phyloP scores from a whole-genome alignment of 2,113 vertebrate genomes.

The Acrocephalus kingi region DNA sequence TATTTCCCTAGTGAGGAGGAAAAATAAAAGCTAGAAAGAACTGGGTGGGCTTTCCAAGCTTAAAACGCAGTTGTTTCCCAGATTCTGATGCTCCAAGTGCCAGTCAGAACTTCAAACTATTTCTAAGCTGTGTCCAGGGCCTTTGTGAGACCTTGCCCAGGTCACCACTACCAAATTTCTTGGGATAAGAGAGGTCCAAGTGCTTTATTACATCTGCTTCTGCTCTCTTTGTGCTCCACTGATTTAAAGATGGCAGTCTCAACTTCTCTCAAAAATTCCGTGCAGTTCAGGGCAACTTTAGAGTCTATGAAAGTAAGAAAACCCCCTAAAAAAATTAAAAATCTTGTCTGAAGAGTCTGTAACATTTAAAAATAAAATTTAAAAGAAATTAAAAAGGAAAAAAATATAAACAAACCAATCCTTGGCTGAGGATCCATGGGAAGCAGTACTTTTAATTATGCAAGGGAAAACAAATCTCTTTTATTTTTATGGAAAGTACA shows the following conservation, averaged over 20 bases:
- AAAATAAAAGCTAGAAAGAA: background rate
- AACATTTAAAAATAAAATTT: background rate
- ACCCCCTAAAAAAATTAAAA: background rate
- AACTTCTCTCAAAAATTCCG: background rate
- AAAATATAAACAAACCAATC: background rate
- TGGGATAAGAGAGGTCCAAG: background rate
- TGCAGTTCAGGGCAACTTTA: background rate
- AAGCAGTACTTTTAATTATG: background rate
- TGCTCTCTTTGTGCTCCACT: background rate
- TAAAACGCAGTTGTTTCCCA: background rate
- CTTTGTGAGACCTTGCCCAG: background rate
- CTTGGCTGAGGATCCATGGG: background rate
- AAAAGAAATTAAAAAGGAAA: background rate
- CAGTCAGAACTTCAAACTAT: background rate
- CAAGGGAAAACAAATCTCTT: conserved; percentile 27
- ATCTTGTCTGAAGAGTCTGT: background rate
- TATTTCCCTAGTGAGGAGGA: background rate
- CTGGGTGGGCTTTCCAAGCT: background rate
- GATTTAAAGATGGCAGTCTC: background rate
- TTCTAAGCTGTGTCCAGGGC: background rate
- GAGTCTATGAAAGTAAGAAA: background rate
- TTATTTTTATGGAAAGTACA: conserved; percentile 20
- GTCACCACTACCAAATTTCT: background rate
- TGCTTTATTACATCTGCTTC: background rate
- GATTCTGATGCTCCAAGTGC: background rate